A percentile compares a stretch with the other conserved stretches of the same genome.
These are phyloP conservation scores for Hydrozoanthus tunicans DNA, from an alignment of 64 coral and sea anemone species.

Conservation along the genomic window DNA sequence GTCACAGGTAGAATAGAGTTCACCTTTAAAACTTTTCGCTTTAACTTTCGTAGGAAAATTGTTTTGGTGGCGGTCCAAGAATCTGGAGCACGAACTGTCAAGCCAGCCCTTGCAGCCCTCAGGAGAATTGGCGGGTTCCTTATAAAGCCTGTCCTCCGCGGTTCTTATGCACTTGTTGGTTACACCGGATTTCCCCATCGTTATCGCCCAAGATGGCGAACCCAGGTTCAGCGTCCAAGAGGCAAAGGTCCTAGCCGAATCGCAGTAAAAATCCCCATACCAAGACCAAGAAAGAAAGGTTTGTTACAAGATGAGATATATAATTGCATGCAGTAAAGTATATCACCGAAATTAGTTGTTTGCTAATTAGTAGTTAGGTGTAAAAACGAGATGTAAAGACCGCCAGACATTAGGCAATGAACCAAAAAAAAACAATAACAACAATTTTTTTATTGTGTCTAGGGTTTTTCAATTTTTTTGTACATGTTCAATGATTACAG, in stretches of 20 bases:
- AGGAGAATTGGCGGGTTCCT: slow-evolving; percentile 28
- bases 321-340: too few species aligned
- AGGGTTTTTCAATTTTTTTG: too few species aligned
- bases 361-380: too few species aligned
- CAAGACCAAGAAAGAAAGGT: slow-evolving; percentile 40
- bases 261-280: neutral
- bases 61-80: slow-evolving; percentile 24
- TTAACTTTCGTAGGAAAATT: slow-evolving; percentile 18
- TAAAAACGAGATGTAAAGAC: too few species aligned
- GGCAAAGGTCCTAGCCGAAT: slow-evolving; percentile 23
- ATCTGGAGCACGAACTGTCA: slow-evolving; percentile 11
- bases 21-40: neutral
- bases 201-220: slow-evolving; percentile 43
- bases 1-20: too few species aligned
- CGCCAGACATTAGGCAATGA: too few species aligned
- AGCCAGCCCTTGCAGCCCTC: slow-evolving; percentile 19
- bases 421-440: too few species aligned
- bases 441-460: too few species aligned
- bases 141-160: slow-evolving; percentile 20
- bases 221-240: slow-evolving; percentile 8
- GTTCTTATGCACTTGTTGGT: slow-evolving; percentile 30
- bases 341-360: too few species aligned
- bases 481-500: too few species aligned
- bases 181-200: slow-evolving; percentile 21
- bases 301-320: neutral